Evolutionary conservation across 35 echinoderm and acorn worm genomes (phyloP).

Genomic region (Amphiura filiformis): DNA sequence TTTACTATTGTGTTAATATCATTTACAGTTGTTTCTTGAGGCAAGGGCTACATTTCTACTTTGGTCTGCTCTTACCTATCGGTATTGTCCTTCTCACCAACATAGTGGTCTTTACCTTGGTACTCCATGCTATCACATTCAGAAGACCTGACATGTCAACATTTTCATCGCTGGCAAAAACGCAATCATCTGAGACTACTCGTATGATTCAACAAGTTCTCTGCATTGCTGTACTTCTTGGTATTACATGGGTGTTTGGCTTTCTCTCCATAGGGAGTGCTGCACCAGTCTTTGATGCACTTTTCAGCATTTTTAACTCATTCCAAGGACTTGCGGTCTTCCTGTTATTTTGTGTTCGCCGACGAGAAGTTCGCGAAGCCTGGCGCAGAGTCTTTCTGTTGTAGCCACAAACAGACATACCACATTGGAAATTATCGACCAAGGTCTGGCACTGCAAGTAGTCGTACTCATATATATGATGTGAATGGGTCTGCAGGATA

Average conservation of each 20-base stretch:
- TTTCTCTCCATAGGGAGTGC: conserved; percentile 3
- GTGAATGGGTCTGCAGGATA: neutral
- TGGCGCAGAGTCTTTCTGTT: neutral
- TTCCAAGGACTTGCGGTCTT: conserved; percentile 11
- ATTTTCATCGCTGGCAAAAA: neutral
- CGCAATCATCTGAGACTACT: neutral
- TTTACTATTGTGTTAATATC: neutral
- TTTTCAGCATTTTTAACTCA: conserved; percentile 3
- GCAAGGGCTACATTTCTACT: neutral
- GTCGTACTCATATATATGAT: neutral
- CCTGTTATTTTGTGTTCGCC: neutral
- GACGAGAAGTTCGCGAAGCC: neutral
- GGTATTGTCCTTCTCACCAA: neutral
- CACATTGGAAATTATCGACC: neutral
- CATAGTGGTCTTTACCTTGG: neutral
- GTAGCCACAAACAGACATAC: neutral
- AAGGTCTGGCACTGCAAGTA: neutral
- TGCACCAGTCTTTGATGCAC: neutral
- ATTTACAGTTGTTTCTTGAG: neutral
- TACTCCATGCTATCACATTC: neutral
- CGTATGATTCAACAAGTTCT: conserved; percentile 5
- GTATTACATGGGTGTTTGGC: conserved; percentile 9
- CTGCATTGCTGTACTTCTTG: neutral
- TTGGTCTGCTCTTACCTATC: neutral
- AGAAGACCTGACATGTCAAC: neutral